phyloP scores from a whole-genome alignment of 1,140 invertebrate genomes.

The Drosophila sulfurigaster region DNA sequence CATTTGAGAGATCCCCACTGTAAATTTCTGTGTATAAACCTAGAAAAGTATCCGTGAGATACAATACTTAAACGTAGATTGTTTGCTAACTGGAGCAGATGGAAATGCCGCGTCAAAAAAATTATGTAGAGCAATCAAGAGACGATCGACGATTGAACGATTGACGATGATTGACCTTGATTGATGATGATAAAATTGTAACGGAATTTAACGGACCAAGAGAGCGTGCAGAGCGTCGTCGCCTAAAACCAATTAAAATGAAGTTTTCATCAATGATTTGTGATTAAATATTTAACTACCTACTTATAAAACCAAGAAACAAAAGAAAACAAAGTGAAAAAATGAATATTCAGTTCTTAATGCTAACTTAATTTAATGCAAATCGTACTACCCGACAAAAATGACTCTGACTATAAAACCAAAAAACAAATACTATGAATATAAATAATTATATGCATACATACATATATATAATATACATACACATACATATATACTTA shows the following conservation, averaged over 20 bases:
- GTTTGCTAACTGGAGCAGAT: slow-evolving; percentile 59
- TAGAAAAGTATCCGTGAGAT: slow-evolving; percentile 58
- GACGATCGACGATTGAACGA: slow-evolving; percentile 9
- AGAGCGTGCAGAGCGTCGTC: slow-evolving; percentile 81
- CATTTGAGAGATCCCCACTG: slow-evolving; percentile 54
- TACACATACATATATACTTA: slow-evolving; percentile 51
- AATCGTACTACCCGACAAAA: slow-evolving; percentile 68
- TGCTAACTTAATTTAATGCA: slow-evolving; percentile 69
- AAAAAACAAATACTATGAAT: slow-evolving; percentile 67
- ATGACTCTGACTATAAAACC: slow-evolving; percentile 80
- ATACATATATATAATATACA: slow-evolving; percentile 45
- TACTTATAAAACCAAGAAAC: slow-evolving; percentile 44
- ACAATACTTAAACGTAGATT: slow-evolving; percentile 46
- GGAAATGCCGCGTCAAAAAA: slow-evolving; percentile 62
- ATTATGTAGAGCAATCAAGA: slow-evolving; percentile 38
- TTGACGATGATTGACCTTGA: slow-evolving; percentile 21
- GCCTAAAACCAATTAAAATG: slow-evolving; percentile 79
- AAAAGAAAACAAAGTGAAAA: slow-evolving; percentile 30
- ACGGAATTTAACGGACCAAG: slow-evolving; percentile 82
- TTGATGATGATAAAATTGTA: slow-evolving; percentile 72
- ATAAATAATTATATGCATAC: slow-evolving; percentile 52
- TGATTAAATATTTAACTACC: slow-evolving; percentile 82
- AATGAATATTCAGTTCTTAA: slow-evolving; percentile 69
- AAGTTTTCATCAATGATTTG: slow-evolving; percentile 85
- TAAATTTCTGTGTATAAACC: slow-evolving; percentile 81